These are phyloP conservation scores for Falcunculus frontatus DNA, from an alignment of 2,113 vertebrate genomes.

Conservation along the genomic window DNA sequence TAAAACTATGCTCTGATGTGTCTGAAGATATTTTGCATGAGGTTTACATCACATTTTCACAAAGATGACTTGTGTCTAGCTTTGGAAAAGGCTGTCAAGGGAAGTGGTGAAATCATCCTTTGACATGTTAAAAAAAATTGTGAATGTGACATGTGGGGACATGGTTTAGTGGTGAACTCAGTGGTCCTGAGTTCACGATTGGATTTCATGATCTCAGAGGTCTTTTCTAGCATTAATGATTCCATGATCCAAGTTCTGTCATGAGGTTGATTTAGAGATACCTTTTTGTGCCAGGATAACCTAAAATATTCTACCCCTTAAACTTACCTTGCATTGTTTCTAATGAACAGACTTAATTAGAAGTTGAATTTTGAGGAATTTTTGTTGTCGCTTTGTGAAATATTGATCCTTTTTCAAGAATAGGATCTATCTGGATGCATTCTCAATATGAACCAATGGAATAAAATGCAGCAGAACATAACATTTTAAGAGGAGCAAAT, in stretches of 20 bases:
- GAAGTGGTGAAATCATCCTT: not conserved
- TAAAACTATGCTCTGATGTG: not conserved
- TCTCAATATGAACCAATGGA: not conserved
- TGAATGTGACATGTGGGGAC: accelerated
- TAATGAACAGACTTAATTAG: not conserved
- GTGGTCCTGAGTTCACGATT: accelerated
- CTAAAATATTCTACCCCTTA: not conserved
- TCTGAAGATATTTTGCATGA: not conserved
- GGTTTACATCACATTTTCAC: not conserved
- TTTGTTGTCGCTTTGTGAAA: not conserved
- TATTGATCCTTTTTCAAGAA: not conserved
- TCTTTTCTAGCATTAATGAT: not conserved
- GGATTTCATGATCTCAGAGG: not conserved
- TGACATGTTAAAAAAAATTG: not conserved
- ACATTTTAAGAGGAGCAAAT: not conserved
- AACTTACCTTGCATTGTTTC: not conserved
- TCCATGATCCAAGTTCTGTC: not conserved
- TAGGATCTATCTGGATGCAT: not conserved
- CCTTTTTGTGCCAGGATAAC: not conserved
- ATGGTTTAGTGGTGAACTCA: not conserved
- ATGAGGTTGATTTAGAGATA: not conserved
- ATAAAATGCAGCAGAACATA: not conserved
- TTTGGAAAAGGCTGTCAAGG: not conserved
- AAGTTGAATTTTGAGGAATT: not conserved
- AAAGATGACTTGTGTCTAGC: not conserved